Base-by-base conservation (phyloP, 2,888 invertebrate species). In the Cepaea hortensis region DNA sequence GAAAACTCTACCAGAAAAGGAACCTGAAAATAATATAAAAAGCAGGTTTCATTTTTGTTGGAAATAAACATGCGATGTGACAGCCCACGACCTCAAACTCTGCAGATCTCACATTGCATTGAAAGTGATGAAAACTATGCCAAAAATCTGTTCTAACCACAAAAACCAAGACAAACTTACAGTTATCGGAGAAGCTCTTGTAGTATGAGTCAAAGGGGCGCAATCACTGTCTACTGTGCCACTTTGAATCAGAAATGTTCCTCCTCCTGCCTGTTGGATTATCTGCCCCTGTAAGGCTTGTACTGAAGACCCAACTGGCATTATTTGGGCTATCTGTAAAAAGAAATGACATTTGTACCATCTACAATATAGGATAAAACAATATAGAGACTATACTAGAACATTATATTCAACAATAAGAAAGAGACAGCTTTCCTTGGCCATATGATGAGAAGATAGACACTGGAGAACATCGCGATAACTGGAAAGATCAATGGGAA, bases 121-220 rank as follows among this genome's bases (percentile, higher is more conserved):
- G 6, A 55, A 55, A 46, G 11, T 46, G 46, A 23, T 73, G 35
- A 73, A 23, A 75, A 46, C 48, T 48, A 75, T 48, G 15, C 23
- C 13, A 48, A 48, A 50, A 50, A 18, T 73, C 11, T 48, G 20
- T 48, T 50, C 46, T 50, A 73, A 11, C 15, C 3, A 50, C 4
- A 9, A 20, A 81, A 50, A 4, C 72, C 55, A 72, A 46, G 46
- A 5, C 15, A 18, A 55, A 91, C 96, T 96, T 96, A 97, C 98
- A 95, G 98, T 98, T 95, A 98, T 98, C 94, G 97, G 97, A 94
- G 97, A 97, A 94, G 97, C 97, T 95, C 97, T 96, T 94, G 96
- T 97, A 93, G 97, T 97, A 95, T 97, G 97, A 92, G 96, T 96
- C 92, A 95, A 95, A 93, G 96, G 95, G 92, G 95, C 95, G 92